Conservation (phyloP, 2,888 invertebrate genomes). For the Sinohyriopsis cumingii region DNA sequence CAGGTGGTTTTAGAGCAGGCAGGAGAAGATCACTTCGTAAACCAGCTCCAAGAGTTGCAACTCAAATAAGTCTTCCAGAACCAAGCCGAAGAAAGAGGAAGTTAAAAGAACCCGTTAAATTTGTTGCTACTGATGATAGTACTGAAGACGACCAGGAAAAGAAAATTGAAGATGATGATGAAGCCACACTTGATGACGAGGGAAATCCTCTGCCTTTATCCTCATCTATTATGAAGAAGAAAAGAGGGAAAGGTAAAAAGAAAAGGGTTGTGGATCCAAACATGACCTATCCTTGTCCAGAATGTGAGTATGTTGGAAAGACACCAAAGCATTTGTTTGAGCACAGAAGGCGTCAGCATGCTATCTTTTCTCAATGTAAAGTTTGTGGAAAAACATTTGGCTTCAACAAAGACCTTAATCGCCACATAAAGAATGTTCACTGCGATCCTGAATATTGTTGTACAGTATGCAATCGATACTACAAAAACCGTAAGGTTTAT, state of each 20-base stretch:
- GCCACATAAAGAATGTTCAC: conserved; percentile 49
- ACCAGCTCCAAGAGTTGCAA: no score
- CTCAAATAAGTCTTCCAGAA: no score
- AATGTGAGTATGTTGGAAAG: conserved; percentile 45
- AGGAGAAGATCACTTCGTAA: no score
- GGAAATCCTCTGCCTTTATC: not conserved
- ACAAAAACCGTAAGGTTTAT: conserved; percentile 49
- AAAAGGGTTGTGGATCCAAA: conserved; percentile 13
- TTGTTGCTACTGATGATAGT: conserved; percentile 4
- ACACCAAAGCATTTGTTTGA: conserved; percentile 41
- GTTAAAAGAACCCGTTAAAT: not conserved
- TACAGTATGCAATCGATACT: conserved; percentile 57
- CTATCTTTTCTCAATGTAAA: conserved; percentile 46
- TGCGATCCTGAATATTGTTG: conserved; percentile 46
- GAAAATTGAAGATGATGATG: conserved; percentile 17
- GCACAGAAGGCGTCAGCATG: conserved; percentile 51
- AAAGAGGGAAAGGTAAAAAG: not conserved
- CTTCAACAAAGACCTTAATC: conserved; percentile 48
- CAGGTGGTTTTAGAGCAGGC: no score
- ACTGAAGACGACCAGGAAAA: conserved; percentile 5
- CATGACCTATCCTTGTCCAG: conserved; percentile 29
- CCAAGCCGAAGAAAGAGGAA: no score
- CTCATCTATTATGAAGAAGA: conserved; percentile 6
- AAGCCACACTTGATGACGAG: not conserved
- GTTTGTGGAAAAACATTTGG: conserved; percentile 54